Evolutionary conservation across 2,113 vertebrate genomes (phyloP).

Genomic region (Nothobranchius kuhntae): DNA sequence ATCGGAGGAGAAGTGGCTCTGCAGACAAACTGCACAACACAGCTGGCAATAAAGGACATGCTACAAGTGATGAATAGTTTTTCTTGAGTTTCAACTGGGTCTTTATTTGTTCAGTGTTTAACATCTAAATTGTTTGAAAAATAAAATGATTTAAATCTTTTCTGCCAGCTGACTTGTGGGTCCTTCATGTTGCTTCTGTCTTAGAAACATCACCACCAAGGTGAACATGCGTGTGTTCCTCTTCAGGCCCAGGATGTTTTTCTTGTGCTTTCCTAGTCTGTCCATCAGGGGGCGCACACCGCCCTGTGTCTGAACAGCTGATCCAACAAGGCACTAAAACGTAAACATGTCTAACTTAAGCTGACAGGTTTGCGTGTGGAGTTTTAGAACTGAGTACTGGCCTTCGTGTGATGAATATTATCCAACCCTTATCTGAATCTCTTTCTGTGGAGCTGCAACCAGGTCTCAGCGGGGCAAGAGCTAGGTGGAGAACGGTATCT

Average conservation of each 20-base stretch:
- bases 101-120: conserved; percentile 80
- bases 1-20: conserved; percentile 51
- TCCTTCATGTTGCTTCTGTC: background rate
- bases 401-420: too few relatives aligned
- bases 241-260: too few relatives aligned
- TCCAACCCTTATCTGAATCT: too few relatives aligned
- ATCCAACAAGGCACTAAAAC: background rate
- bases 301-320: background rate
- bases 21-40: conserved; percentile 66
- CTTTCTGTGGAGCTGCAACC: too few relatives aligned
- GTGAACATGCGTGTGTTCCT: background rate
- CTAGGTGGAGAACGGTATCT: too few relatives aligned
- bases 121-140: conserved; percentile 81
- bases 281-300: conserved; percentile 54
- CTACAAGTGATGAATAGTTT: conserved; percentile 71
- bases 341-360: too few relatives aligned
- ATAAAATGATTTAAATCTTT: conserved; percentile 78
- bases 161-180: conserved; percentile 37
- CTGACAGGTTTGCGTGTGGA: too few relatives aligned
- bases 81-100: conserved; percentile 71
- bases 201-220: background rate
- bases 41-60: conserved; percentile 80
- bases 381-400: too few relatives aligned
- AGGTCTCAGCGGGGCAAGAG: too few relatives aligned
- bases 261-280: conserved; percentile 9